phyloP scores from a whole-genome alignment of 2,113 vertebrate genomes.

The Columba livia region DNA sequence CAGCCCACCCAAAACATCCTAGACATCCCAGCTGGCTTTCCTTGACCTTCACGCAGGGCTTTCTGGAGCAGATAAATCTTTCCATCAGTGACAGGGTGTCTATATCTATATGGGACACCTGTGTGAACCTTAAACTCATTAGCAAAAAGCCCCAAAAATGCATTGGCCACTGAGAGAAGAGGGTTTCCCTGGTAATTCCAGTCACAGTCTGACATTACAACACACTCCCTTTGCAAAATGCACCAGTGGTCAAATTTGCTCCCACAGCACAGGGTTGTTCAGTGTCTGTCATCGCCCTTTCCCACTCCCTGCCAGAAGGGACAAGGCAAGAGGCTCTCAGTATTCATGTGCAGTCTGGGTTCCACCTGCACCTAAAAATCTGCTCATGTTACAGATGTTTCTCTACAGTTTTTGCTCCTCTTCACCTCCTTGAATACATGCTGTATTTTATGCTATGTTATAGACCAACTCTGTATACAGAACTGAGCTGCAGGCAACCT shows the following conservation, averaged over 20 bases:
- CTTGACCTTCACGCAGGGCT: neutral
- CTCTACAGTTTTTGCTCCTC: neutral
- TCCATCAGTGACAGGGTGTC: neutral
- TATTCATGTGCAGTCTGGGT: neutral
- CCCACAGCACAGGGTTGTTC: neutral
- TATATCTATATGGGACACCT: neutral
- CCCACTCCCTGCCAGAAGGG: neutral
- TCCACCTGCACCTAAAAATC: neutral
- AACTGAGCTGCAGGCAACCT: neutral
- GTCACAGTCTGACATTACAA: neutral
- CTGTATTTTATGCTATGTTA: neutral
- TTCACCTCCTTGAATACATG: fast-evolving
- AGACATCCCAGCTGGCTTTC: neutral
- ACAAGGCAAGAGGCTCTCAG: neutral
- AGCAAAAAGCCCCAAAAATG: neutral
- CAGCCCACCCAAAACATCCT: neutral
- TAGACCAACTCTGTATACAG: neutral
- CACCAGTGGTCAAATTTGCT: neutral
- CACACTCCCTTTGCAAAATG: neutral
- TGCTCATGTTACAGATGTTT: neutral
- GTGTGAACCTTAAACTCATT: neutral
- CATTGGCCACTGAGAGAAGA: neutral
- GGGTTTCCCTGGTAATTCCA: neutral
- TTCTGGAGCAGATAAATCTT: neutral
- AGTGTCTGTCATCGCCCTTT: neutral